Conservation (phyloP, 2,113 vertebrate genomes). For the Patagioenas fasciata region DNA sequence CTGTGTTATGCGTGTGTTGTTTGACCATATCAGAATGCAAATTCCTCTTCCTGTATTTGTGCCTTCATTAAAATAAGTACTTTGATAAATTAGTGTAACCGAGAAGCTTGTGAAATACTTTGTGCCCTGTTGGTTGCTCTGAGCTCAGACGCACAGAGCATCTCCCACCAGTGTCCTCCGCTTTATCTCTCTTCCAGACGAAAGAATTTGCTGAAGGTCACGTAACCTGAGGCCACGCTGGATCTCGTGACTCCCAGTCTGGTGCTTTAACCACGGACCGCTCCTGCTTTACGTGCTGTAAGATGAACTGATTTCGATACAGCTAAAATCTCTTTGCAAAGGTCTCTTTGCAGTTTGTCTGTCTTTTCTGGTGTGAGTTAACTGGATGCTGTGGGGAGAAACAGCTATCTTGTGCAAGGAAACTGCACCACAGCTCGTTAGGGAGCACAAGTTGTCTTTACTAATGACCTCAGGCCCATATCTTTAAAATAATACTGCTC, state of each 20-base stretch:
- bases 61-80: not conserved
- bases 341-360: not conserved
- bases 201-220: slow-evolving; percentile 22
- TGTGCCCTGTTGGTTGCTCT: not conserved
- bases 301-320: not conserved
- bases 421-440: not conserved
- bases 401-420: not conserved
- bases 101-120: not conserved
- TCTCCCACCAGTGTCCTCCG: not conserved
- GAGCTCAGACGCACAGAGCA: not conserved
- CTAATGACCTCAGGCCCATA: not conserved
- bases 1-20: rapidly evolving
- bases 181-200: slow-evolving; percentile 24
- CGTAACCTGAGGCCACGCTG: not conserved
- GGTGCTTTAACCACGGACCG: not conserved
- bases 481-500: not conserved
- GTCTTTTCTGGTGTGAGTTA: not conserved
- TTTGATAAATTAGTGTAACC: not conserved
- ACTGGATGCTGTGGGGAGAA: not conserved
- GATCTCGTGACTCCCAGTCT: not conserved
- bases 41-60: not conserved
- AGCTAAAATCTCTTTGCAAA: not conserved
- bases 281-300: slow-evolving; percentile 16
- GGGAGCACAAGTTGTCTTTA: not conserved
- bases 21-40: not conserved